Conservation (phyloP, 1,140 invertebrate species). For the Drepana arcuata region DNA sequence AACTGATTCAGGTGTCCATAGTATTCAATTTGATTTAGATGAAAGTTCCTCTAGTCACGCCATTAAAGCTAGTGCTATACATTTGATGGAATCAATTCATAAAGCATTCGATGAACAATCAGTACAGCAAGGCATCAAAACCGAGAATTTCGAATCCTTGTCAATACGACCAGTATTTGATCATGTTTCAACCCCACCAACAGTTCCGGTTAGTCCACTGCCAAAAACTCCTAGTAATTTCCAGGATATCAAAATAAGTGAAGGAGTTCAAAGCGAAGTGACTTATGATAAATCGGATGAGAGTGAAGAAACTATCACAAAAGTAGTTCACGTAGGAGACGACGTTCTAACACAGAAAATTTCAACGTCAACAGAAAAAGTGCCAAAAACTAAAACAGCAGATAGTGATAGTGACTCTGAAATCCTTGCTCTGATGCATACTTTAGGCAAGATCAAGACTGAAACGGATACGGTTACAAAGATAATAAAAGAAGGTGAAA, state of each 20-base stretch:
- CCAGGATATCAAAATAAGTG: slow-evolving; percentile 51
- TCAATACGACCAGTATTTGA: slow-evolving; percentile 29
- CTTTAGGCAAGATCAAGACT: slow-evolving; percentile 67
- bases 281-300: slow-evolving; percentile 54
- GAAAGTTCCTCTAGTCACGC: slow-evolving; percentile 8
- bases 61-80: slow-evolving; percentile 24
- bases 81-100: slow-evolving; percentile 43
- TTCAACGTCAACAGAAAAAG: slow-evolving; percentile 67
- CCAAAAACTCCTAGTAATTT: slow-evolving; percentile 51
- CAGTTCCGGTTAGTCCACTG: slow-evolving; percentile 72
- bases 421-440: slow-evolving; percentile 53
- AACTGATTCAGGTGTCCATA: slow-evolving; percentile 30
- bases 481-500: slow-evolving; percentile 70
- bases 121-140: slow-evolving; percentile 57
- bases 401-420: slow-evolving; percentile 31
- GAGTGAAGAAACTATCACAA: slow-evolving; percentile 62
- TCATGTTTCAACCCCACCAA: slow-evolving; percentile 70
- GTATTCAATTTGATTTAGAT: slow-evolving; percentile 12
- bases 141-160: slow-evolving; percentile 36
- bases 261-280: slow-evolving; percentile 60
- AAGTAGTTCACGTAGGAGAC: slow-evolving; percentile 66
- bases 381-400: slow-evolving; percentile 36
- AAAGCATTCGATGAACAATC: slow-evolving; percentile 48
- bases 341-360: slow-evolving; percentile 68
- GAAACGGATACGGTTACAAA: slow-evolving; percentile 70